Percentiles rank a stretch among this genome's conserved stretches.
These are phyloP conservation scores for Apotomis betuletana DNA, from an alignment of 2,888 invertebrate genomes.

Conservation along the genomic window DNA sequence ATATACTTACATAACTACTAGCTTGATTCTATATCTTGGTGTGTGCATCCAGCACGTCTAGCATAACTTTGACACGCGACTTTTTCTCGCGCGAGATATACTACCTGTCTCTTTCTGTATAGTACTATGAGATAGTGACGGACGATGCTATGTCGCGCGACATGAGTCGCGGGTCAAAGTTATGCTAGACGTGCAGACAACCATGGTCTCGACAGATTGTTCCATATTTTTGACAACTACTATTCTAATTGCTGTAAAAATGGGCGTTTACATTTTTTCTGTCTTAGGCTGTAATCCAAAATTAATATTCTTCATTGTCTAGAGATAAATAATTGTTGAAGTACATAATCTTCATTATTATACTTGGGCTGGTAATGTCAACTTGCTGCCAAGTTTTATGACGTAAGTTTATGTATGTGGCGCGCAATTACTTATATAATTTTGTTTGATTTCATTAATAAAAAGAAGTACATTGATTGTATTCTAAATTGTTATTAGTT, in stretches of 20 bases:
- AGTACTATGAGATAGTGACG: no score
- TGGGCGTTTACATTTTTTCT: conserved; percentile 43
- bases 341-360: conserved; percentile 15
- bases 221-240: conserved; percentile 50
- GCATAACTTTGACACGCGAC: no score
- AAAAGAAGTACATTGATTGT: conserved; percentile 24
- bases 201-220: conserved; percentile 46
- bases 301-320: conserved; percentile 36
- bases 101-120: no score
- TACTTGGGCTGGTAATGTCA: not conserved
- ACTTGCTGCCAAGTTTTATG: conserved; percentile 16
- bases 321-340: conserved; percentile 23
- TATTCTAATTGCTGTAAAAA: conserved; percentile 49
- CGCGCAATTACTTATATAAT: conserved; percentile 7
- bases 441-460: conserved; percentile 25
- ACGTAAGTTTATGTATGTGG: conserved; percentile 17
- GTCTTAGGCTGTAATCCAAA: conserved; percentile 32
- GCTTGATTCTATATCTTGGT: conserved; percentile 35
- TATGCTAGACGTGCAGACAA: no score
- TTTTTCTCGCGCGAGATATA: no score
- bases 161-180: no score
- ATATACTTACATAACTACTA: not conserved
- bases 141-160: no score
- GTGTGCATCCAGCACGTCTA: conserved; percentile 47
- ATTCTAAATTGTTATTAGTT: conserved; percentile 27